Conservation (phyloP, 2,888 invertebrate species). For the Cerastis rubricosa region DNA sequence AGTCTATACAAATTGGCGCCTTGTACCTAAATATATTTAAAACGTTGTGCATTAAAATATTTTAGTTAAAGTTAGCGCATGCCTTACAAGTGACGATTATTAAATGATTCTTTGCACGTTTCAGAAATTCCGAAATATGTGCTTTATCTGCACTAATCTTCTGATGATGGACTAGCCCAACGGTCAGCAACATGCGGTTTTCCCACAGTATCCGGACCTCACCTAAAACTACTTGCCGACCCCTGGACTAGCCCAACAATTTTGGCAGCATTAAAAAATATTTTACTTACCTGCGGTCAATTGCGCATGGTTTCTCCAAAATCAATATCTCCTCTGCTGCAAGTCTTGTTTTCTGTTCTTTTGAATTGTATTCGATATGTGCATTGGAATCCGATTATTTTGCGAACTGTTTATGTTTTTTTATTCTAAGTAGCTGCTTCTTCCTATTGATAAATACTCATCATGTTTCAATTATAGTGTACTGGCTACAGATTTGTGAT, state of each 20-base stretch:
- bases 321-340: background rate
- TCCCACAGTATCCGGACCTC: too few species aligned
- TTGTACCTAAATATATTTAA: background rate
- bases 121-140: background rate
- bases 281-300: background rate
- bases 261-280: background rate
- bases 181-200: too few species aligned
- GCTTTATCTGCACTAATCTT: background rate
- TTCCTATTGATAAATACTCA: background rate
- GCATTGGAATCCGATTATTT: background rate
- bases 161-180: background rate
- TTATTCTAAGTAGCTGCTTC: background rate
- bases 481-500: background rate
- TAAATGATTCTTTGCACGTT: background rate
- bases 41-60: conserved; percentile 17
- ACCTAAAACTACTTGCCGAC: too few species aligned
- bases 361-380: background rate
- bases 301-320: background rate
- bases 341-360: background rate
- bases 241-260: too few species aligned
- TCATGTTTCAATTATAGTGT: background rate
- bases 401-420: background rate
- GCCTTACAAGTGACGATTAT: background rate
- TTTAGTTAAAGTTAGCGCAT: conserved; percentile 5
- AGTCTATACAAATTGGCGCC: conserved; percentile 8